These are phyloP conservation scores for Clarias pachynema DNA, from an alignment of 2,797 vertebrate species.

Conservation along the genomic window DNA sequence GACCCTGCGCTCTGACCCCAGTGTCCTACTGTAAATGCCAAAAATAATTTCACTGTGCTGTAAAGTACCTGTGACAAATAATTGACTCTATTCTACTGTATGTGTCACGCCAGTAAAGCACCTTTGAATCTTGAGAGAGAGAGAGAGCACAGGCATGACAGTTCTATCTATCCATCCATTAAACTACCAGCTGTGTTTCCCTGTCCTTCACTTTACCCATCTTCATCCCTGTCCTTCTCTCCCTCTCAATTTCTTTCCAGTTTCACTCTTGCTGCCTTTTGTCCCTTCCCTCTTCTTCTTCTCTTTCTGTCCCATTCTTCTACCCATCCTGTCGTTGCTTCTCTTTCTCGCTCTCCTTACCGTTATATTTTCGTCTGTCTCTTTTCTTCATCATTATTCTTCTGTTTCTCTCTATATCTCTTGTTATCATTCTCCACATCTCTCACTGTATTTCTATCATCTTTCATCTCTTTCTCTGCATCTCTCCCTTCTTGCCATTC, in stretches of 20 bases:
- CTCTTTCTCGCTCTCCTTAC: too few species aligned
- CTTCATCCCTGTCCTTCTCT: slow-evolving; percentile 11
- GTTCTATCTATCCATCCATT: slow-evolving; percentile 15
- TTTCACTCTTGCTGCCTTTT: neutral
- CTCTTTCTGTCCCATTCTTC: neutral
- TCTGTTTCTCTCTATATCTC: neutral
- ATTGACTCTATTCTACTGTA: too few species aligned
- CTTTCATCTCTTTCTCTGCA: neutral
- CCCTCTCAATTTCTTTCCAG: neutral
- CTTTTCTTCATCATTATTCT: neutral
- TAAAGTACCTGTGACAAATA: too few species aligned
- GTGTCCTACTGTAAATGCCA: too few species aligned
- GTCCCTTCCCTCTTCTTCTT: neutral
- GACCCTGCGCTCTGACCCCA: too few species aligned
- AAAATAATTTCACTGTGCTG: too few species aligned
- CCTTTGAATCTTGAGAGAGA: too few species aligned
- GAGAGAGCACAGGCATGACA: neutral
- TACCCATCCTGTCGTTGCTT: neutral
- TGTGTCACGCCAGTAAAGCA: too few species aligned
- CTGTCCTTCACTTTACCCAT: slow-evolving; percentile 23
- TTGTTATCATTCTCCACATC: neutral
- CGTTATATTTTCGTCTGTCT: neutral
- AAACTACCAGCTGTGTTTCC: neutral
- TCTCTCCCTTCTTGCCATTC: too few species aligned
- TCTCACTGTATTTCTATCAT: neutral